Evolutionary conservation across 2,797 vertebrate genomes (phyloP), one percentile per base, ranked within the genome.

Genomic region (Thripadectes ignobilis): DNA sequence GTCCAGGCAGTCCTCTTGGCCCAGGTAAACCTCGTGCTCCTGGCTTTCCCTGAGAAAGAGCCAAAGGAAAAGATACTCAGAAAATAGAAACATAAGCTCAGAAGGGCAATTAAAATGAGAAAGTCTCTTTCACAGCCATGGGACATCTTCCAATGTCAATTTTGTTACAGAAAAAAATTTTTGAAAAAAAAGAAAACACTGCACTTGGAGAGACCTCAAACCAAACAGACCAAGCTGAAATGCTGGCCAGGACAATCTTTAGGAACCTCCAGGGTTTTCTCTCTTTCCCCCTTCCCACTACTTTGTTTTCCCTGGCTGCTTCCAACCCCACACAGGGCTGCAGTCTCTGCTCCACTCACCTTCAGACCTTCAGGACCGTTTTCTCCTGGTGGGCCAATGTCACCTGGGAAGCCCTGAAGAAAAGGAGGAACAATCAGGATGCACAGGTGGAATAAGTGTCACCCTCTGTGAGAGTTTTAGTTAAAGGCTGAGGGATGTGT

Each of bases 321-420:
- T 94, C 88, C 74, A 85, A 27, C 81, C 76, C 59, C 72, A 73
- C 43, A 85, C 57, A 85, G 89, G 69, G 57, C 9, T 15, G 39
- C 59, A 32, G 1, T 30, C 36, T 71, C 72, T 6, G 34, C 77
- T 49, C 46, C 32, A 79, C 98, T 98, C 89, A 99, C 99, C 99
- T 99, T 99, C 72, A 97, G 97, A 61, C 99, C 99, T 98, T 99
- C 98, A 4, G 98, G 98, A 81, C 99, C 99, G 0, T 99, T 99
- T 94, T 98, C 97, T 97, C 99, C 99, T 29, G 99, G 99, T 71
- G 98, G 98, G 73, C 99, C 99, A 45, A 99, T 99, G 97, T 99
- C 99, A 76, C 99, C 99, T 18, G 99, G 99, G 96, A 99, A 99
- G 65, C 99, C 99, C 99, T 99, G 88, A 34, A 77, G 86, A 92